Evolutionary conservation across 2,888 invertebrate genomes (phyloP).

Genomic region (Oligia latruncula): DNA sequence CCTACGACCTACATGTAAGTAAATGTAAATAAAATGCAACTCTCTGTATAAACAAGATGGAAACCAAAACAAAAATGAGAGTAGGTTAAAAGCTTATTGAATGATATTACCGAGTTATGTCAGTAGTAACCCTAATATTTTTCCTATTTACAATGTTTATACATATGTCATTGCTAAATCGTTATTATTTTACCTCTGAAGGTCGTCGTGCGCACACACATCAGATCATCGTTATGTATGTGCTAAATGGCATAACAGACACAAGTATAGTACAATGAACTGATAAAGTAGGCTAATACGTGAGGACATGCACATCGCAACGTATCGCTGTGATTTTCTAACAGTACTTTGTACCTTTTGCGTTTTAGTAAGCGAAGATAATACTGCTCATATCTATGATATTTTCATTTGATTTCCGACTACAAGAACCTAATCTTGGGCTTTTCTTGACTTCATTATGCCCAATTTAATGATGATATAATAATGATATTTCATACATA

Average conservation of each 20-base stretch:
- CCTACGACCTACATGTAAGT: neutral
- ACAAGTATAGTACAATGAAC: slow-evolving; percentile 64
- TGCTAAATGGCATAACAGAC: slow-evolving; percentile 49
- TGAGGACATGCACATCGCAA: slow-evolving; percentile 64
- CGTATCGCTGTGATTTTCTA: slow-evolving; percentile 56
- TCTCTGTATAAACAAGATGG: slow-evolving; percentile 6
- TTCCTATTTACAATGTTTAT: slow-evolving; percentile 21
- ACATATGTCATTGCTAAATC: slow-evolving; percentile 20
- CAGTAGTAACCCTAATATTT: slow-evolving; percentile 1
- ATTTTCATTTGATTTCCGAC: neutral
- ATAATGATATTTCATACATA: neutral
- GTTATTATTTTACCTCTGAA: slow-evolving; percentile 35
- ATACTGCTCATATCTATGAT: neutral
- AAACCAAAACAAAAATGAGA: slow-evolving; percentile 15
- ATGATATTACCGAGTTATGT: slow-evolving; percentile 13
- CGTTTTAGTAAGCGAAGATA: slow-evolving; percentile 10
- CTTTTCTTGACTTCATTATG: neutral
- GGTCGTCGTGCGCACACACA: slow-evolving; percentile 39
- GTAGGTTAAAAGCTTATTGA: slow-evolving; percentile 17
- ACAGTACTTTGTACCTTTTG: slow-evolving; percentile 39
- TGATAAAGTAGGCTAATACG: slow-evolving; percentile 67
- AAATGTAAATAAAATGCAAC: slow-evolving; percentile 7
- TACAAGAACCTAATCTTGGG: neutral
- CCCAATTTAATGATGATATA: neutral
- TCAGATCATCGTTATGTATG: slow-evolving; percentile 48